Conservation (phyloP, 2,888 invertebrate genomes). For the Acleris emargana region DNA sequence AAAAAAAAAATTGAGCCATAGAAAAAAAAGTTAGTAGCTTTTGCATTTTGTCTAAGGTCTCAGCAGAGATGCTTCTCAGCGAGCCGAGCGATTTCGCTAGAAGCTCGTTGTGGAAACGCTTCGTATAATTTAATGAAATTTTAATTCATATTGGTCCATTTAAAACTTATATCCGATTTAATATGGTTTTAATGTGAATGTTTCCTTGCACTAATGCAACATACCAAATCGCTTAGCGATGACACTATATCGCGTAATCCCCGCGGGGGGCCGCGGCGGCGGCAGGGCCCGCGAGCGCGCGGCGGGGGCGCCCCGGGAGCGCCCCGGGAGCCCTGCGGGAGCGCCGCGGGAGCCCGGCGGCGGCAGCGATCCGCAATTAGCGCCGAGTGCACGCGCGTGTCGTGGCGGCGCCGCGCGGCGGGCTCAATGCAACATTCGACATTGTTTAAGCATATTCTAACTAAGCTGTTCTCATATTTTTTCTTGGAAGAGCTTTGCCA, state of each 20-base stretch:
- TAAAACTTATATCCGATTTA: too few relatives aligned
- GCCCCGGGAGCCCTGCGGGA: background rate
- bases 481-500: too few relatives aligned
- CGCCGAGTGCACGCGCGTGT: slow-evolving; percentile 10
- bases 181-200: too few relatives aligned
- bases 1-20: too few relatives aligned
- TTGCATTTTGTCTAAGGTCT: too few relatives aligned
- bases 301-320: background rate
- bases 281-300: background rate
- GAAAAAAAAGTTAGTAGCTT: too few relatives aligned
- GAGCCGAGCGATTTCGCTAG: too few relatives aligned
- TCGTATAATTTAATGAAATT: too few relatives aligned
- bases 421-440: background rate
- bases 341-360: background rate
- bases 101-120: too few relatives aligned
- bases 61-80: too few relatives aligned
- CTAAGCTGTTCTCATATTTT: too few relatives aligned
- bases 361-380: slow-evolving; percentile 3
- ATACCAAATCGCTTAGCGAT: slow-evolving; percentile 6
- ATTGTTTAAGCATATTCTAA: background rate
- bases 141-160: too few relatives aligned
- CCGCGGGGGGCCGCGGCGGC: background rate
- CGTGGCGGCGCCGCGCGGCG: background rate
- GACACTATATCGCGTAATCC: background rate
- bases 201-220: background rate